Percentiles rank a stretch among this genome's conserved stretches.
These are phyloP conservation scores for Zoanthus gigantus DNA, from an alignment of 92 coral and sea anemone genomes.

Conservation along the genomic window DNA sequence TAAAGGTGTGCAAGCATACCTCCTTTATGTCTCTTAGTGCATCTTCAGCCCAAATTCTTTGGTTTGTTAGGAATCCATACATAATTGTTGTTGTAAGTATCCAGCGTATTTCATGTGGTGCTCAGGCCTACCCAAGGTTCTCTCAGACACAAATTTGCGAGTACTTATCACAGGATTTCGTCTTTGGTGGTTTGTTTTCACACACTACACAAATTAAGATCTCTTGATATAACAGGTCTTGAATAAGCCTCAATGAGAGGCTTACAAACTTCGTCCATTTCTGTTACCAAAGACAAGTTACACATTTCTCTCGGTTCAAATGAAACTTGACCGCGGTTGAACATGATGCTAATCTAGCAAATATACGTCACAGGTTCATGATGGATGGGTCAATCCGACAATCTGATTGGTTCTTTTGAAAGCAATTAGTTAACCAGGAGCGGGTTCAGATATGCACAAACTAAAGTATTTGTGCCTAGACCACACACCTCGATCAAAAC, in stretches of 20 bases:
- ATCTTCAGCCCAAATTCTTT: constrained; percentile 74
- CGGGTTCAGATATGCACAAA: constrained; percentile 30
- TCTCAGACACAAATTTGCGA: background rate
- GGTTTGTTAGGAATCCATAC: constrained; percentile 46
- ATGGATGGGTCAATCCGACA: constrained; percentile 38
- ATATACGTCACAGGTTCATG: constrained; percentile 28
- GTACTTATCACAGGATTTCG: background rate
- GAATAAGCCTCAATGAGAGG: constrained; percentile 29
- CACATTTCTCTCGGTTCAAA: constrained; percentile 1
- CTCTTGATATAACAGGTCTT: background rate
- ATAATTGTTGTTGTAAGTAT: constrained; percentile 30
- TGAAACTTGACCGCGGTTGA: constrained; percentile 45
- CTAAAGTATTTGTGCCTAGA: constrained; percentile 42
- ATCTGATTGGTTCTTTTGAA: constrained; percentile 49
- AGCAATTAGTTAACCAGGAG: constrained; percentile 45
- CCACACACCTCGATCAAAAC: constrained; percentile 61
- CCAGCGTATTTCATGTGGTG: constrained; percentile 58
- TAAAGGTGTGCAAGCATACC: constrained; percentile 54
- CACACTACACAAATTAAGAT: constrained; percentile 20
- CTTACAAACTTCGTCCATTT: constrained; percentile 20
- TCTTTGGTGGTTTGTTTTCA: background rate
- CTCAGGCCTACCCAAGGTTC: background rate
- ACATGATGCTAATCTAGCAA: constrained; percentile 39
- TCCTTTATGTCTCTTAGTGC: constrained; percentile 75
- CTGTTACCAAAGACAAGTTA: background rate